Conservation (phyloP, 2,888 invertebrate species). For the Drosophila koepferae region DNA sequence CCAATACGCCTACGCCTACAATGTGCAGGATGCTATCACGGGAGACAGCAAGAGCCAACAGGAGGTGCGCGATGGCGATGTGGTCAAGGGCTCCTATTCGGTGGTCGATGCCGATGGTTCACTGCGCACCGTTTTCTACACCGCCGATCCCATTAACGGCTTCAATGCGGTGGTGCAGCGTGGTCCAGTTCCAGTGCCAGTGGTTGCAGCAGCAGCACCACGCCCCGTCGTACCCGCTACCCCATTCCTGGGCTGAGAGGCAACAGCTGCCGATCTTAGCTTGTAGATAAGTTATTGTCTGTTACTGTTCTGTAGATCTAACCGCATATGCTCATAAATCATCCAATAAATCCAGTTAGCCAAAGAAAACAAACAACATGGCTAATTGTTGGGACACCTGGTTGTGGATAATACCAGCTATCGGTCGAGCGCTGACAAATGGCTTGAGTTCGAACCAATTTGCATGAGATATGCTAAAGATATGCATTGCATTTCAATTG, state of each 20-base stretch:
- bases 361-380: conserved; percentile 53
- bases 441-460: conserved; percentile 16
- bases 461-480: conserved; percentile 13
- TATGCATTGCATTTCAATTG: conserved; percentile 4
- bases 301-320: conserved; percentile 46
- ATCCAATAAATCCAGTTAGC: conserved; percentile 61
- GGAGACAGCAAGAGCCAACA: conserved; percentile 84
- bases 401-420: conserved; percentile 22
- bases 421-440: conserved; percentile 30
- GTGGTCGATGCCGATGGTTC: conserved; percentile 84
- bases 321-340: conserved; percentile 49
- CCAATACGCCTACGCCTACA: conserved; percentile 83
- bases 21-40: conserved; percentile 83
- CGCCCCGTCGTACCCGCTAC: conserved; percentile 41
- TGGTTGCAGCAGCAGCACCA: conserved; percentile 27
- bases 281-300: conserved; percentile 74
- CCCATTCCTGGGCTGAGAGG: conserved; percentile 58
- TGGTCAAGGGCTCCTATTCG: conserved; percentile 84
- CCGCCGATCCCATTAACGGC: conserved; percentile 84
- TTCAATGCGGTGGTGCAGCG: conserved; percentile 87
- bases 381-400: conserved; percentile 51
- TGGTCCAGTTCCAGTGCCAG: conserved; percentile 85
- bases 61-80: conserved; percentile 84
- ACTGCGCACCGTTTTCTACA: conserved; percentile 83
- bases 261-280: conserved; percentile 52